Conservation (phyloP, 2,113 vertebrate genomes). For the Lagenorhynchus albirostris region DNA sequence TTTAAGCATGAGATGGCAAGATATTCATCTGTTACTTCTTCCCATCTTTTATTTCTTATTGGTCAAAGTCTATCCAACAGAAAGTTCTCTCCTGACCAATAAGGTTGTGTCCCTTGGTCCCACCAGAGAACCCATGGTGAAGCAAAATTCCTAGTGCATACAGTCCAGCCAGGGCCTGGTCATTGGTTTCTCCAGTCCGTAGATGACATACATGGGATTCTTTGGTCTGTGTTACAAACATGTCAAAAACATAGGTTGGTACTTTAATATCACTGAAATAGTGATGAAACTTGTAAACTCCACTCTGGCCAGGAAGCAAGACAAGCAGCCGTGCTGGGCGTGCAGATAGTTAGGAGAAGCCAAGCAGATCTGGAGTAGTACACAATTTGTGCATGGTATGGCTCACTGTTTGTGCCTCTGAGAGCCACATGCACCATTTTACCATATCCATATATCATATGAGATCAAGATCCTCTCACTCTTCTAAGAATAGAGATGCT, state of each 20-base stretch:
- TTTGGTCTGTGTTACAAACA: not conserved
- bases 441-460: not conserved
- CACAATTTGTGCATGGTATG: not conserved
- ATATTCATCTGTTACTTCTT: not conserved
- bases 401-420: not conserved
- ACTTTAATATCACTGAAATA: not conserved
- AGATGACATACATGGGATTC: not conserved
- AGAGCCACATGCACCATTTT: not conserved
- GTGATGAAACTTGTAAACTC: not conserved
- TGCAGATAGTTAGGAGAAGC: rapidly evolving
- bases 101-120: not conserved
- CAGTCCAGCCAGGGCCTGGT: not conserved
- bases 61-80: not conserved
- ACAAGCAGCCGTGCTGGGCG: not conserved
- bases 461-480: not conserved
- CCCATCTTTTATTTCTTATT: not conserved
- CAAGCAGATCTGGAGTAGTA: not conserved
- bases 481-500: not conserved
- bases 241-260: not conserved
- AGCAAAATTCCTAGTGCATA: not conserved
- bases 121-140: not conserved
- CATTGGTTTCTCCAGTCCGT: rapidly evolving
- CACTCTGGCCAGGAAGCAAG: not conserved
- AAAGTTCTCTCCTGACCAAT: not conserved
- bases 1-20: not conserved